Evolutionary conservation across 2,888 invertebrate species (phyloP), one percentile per base, ranked within the genome.

Genomic region (Nineta flava): DNA sequence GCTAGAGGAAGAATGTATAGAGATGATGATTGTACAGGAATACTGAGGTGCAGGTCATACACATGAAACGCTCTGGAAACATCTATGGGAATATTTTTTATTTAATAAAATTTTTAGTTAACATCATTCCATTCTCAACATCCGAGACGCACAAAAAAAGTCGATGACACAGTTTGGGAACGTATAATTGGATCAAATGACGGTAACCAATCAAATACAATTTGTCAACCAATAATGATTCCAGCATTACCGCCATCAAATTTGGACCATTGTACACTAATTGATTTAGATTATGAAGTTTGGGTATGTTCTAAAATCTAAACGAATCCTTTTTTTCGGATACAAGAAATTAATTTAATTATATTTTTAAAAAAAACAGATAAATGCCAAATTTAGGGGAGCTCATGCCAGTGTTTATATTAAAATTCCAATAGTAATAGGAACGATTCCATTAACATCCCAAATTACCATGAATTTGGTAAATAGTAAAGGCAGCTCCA

Each of bases 221-320:
- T 78, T 72, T 73, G 73, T 46, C 71, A 83, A 56, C 71, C 69
- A 48, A 65, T 87, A 54, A 77, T 78, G 55, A 71, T 87, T 51
- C 87, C 87, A 2, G 74, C 85, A 4, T 65, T 85, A 58, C 86
- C 87, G 7, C 85, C 86, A 1, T 83, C 86, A 1, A 84, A 84
- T 67, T 71, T 87, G 13, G 72, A 77, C 13, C 81, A 83, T 61
- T 87, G 87, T 60, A 74, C 76, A 48, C 74, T 87, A 43, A 86
- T 87, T 56, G 80, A 85, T 62, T 66, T 86, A 57, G 80, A 82
- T 60, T 86, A 87, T 65, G 77, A 78, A 58, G 62, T 87, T 34
- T 77, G 81, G 69, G 79, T 84, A 35, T 32, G 9, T 26, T 26
- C 7, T 6, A n/a, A 45, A 31, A 7, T 26, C 7, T 6, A n/a